Percentiles rank a stretch among this genome's conserved stretches.
These are phyloP conservation scores for Pipistrellus nathusii DNA, from an alignment of 2,797 vertebrate genomes.

Conservation along the genomic window DNA sequence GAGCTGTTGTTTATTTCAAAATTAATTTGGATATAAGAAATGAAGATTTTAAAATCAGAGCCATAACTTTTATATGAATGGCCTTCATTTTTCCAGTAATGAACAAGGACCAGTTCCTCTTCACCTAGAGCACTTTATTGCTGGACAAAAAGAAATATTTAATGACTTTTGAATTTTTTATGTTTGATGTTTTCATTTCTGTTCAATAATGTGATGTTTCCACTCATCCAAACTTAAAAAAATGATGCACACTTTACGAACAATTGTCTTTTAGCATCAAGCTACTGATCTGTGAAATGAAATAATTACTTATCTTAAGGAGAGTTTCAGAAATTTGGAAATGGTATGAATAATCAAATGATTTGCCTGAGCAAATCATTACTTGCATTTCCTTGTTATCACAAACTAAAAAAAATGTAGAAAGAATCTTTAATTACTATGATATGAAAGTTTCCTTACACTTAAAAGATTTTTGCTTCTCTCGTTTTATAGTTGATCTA, in stretches of 20 bases:
- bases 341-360: constrained; percentile 70
- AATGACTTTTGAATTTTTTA: not conserved
- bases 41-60: not conserved
- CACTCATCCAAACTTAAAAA: constrained; percentile 18
- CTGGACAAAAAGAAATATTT: not conserved
- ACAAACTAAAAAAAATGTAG: constrained; percentile 53
- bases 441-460: constrained; percentile 56
- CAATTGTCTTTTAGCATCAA: constrained; percentile 40
- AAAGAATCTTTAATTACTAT: constrained; percentile 72
- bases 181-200: constrained; percentile 56
- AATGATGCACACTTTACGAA: constrained; percentile 16
- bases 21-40: not conserved
- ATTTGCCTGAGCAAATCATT: constrained; percentile 61
- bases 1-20: constrained; percentile 2
- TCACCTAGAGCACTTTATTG: not conserved
- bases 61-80: not conserved
- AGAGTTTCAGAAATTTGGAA: constrained; percentile 74
- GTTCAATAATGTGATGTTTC: constrained; percentile 13
- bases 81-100: not conserved
- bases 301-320: constrained; percentile 75
- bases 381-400: constrained; percentile 71
- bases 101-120: not conserved
- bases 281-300: constrained; percentile 68
- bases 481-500: constrained; percentile 37
- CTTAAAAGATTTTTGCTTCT: constrained; percentile 46